These are phyloP conservation scores for Pristionchus pacificus DNA, from an alignment of 1,140 invertebrate genomes.

Conservation along the genomic window DNA sequence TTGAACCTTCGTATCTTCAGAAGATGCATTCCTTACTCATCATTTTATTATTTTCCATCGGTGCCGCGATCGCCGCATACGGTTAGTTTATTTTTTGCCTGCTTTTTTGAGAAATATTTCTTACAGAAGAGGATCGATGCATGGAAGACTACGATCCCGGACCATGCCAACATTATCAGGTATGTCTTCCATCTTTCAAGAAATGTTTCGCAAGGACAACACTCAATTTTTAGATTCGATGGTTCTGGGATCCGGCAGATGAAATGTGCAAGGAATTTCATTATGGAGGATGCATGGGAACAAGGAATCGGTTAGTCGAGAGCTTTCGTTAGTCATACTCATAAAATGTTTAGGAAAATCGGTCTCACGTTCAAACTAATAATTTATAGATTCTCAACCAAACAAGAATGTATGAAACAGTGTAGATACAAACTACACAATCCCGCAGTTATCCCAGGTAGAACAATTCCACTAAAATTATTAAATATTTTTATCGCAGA, in stretches of 20 bases:
- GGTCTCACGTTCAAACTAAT: no score
- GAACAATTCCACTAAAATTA: neutral
- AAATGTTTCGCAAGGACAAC: neutral
- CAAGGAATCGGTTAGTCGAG: conserved; percentile 40
- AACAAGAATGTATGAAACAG: conserved; percentile 44
- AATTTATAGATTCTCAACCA: conserved; percentile 43
- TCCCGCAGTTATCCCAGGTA: conserved; percentile 43
- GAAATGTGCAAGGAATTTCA: conserved; percentile 47
- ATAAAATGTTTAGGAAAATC: no score
- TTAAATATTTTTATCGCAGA: conserved; percentile 15
- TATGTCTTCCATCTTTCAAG: conserved; percentile 5
- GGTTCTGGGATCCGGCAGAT: conserved; percentile 40
- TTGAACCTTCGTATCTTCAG: no score
- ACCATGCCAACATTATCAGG: conserved; percentile 46
- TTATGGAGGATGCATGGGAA: conserved; percentile 50
- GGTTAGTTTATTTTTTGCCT: neutral
- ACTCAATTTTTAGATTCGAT: conserved; percentile 22
- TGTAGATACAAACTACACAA: conserved; percentile 47
- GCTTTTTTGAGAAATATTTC: neutral
- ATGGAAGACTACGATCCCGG: conserved; percentile 38
- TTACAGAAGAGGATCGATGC: conserved; percentile 37
- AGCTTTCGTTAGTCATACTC: no score
- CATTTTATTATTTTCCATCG: neutral
- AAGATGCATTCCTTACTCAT: neutral
- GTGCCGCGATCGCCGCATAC: no score